Conservation (phyloP, 1,140 invertebrate species). For the Drosophila dunni region DNA sequence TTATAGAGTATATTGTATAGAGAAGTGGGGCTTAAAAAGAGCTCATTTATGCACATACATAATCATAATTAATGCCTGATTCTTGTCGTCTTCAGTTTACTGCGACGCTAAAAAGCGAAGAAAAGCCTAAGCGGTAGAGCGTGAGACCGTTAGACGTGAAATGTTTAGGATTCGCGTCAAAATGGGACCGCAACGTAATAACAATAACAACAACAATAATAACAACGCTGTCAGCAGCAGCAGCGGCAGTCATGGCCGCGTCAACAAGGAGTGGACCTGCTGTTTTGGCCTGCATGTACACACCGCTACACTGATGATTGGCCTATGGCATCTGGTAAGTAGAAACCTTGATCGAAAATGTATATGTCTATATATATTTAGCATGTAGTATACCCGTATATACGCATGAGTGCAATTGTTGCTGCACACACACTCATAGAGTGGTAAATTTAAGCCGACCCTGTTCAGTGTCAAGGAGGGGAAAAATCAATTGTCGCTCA, state of each 20-base stretch:
- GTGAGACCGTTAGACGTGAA: conserved; percentile 51
- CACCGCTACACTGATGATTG: conserved; percentile 92
- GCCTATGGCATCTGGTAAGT: conserved; percentile 92
- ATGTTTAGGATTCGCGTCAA: conserved; percentile 89
- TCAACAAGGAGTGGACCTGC: conserved; percentile 89
- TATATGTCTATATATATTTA: conserved; percentile 20
- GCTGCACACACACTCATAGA: conserved; percentile 24
- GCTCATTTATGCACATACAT: conserved; percentile 22
- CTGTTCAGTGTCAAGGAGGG: conserved; percentile 74
- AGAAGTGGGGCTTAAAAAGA: conserved; percentile 12
- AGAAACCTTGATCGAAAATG: conserved; percentile 27
- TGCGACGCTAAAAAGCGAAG: conserved; percentile 18
- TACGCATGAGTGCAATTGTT: conserved; percentile 48
- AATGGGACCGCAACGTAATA: conserved; percentile 86
- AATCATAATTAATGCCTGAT: conserved; percentile 45
- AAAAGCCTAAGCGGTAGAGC: conserved; percentile 15
- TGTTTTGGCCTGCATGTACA: conserved; percentile 93
- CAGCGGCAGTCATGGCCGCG: conserved; percentile 48
- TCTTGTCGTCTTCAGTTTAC: conserved; percentile 33
- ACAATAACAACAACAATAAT: conserved; percentile 45
- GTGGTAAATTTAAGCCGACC: conserved; percentile 51
- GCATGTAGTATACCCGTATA: conserved; percentile 1
- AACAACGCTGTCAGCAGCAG: conserved; percentile 24
- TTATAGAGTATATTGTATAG: not conserved
- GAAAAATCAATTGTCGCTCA: conserved; percentile 71